Evolutionary conservation across 64 coral and sea anemone genomes (phyloP).

Genomic region (Actinia tenebrosa): DNA sequence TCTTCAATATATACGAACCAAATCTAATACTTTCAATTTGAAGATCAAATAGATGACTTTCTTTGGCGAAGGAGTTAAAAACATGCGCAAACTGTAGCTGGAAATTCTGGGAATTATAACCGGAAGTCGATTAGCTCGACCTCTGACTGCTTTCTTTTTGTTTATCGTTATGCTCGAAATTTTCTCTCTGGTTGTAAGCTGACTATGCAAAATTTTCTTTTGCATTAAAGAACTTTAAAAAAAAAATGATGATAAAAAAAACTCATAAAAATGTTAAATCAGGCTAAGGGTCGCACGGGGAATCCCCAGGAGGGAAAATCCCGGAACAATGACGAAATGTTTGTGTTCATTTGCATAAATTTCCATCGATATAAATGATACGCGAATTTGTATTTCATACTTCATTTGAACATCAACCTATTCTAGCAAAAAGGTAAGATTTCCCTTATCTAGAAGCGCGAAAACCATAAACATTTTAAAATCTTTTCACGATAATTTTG

Average conservation of each 20-base stretch:
- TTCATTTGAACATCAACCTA: not conserved
- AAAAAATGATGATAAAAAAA: not conserved
- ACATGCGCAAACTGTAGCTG: not conserved
- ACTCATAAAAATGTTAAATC: no score
- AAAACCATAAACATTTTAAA: no score
- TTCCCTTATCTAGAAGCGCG: not conserved
- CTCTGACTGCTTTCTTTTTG: not conserved
- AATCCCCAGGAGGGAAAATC: not conserved
- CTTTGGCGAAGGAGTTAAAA: not conserved
- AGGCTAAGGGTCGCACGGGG: not conserved
- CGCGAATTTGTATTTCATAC: not conserved
- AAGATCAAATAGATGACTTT: not conserved
- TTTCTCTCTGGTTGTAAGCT: not conserved
- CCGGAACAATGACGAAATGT: not conserved
- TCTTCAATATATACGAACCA: not conserved
- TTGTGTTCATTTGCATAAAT: not conserved
- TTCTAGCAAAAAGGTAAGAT: not conserved
- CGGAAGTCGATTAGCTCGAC: not conserved
- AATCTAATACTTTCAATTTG: not conserved
- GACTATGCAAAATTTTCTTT: not conserved
- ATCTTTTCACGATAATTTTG: no score
- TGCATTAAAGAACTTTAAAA: not conserved
- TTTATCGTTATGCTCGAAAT: not conserved
- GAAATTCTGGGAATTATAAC: not conserved
- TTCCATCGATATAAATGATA: not conserved